Evolutionary conservation across 2,113 vertebrate genomes (phyloP), one percentile per base, ranked within the genome.

Genomic region (Phocoena phocoena): DNA sequence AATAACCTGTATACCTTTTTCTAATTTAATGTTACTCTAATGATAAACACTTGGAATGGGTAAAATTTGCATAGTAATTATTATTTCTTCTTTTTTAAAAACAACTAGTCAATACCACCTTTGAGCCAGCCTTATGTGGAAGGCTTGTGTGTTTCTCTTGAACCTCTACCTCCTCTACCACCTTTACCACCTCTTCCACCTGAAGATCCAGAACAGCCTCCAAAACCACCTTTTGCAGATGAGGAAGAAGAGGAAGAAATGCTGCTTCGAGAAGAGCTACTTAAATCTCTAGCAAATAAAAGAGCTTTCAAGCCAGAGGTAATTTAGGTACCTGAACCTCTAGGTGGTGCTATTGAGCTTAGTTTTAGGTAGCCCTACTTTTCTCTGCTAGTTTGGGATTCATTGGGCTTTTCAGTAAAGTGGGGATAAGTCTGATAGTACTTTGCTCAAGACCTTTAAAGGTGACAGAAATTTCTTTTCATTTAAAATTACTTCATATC

Each of bases 211-310:
- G 99, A 99, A 67, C 99, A 99, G 31, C 99, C 99, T 25, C 99
- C 99, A 25, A 99, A 99, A 84, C 99, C 99, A 53, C 99, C 99
- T 0, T 99, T 99, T 97, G 99, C 99, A 25, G 99, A 99, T 95
- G 99, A 99, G 65, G 99, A 99, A 53, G 99, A 99, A 88, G 99
- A 99, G 79, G 99, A 99, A 98, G 99, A 99, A 98, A 99, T 99
- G 99, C 98, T 99, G 63, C 98, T 99, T 36, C 98, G 99, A 93
- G 99, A 99, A 98, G 99, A 99, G 15, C 99, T 99, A 25, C 99
- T 99, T 6, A 99, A 99, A 97, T 99, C 99, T 53, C 98, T 99
- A 98, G 99, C 99, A 63, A 99, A 97, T 98, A 99, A 99, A 97
- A 99, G 99, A 95, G 99, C 99, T 93, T 97, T 98, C 96, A 98